Base-by-base conservation (phyloP, 2,888 invertebrate genomes). In the Plebejus melissa region DNA sequence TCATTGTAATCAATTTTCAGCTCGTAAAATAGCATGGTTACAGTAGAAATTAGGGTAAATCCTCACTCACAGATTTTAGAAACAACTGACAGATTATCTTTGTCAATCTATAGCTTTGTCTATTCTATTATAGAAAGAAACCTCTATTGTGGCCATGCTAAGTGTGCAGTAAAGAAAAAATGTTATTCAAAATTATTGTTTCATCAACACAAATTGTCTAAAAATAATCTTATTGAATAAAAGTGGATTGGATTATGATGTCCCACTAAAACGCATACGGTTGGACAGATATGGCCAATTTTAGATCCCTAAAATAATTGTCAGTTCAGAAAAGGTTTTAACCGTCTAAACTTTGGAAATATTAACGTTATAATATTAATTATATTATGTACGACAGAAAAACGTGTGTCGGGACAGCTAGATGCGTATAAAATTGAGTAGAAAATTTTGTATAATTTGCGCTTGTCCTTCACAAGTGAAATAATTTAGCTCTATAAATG, bases 381-480 rank as follows among this genome's bases (percentile, higher is more conserved):
- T 54, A 54, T 54, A 54, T 54, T 13, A 32, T 32, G 32, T 54
- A 54, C 16, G 54, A 16, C 54, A 54, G 54, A 54, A 4, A 4
- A 54, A 54, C 54, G 4, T 54, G 50, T 54, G 54, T 54, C 54
- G 54, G 54, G 54, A 36, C 69, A 69, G 32, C 28, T 16, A 36
- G n/a, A n/a, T n/a, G 32, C 38, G 41, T 70, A 70, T n/a, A 70
- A n/a, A 22, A 46, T 11, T 54, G 9, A 46, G 41, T 71, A 71
- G 46, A 71, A 28, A 22, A 13, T 46, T 46, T 41, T 41, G 41
- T 72, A 54, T 13, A 32, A 72, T 46, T 46, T 72, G 28, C 16
- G 72, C 50, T 54, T 72, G 54, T 72, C 32, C 54, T 72, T 72
- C 69, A 50, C 65, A 38, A 46, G 36, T 50, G 32, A 28, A n/a